Conservation (phyloP, 1,140 invertebrate species). For the Spodoptera litura region DNA sequence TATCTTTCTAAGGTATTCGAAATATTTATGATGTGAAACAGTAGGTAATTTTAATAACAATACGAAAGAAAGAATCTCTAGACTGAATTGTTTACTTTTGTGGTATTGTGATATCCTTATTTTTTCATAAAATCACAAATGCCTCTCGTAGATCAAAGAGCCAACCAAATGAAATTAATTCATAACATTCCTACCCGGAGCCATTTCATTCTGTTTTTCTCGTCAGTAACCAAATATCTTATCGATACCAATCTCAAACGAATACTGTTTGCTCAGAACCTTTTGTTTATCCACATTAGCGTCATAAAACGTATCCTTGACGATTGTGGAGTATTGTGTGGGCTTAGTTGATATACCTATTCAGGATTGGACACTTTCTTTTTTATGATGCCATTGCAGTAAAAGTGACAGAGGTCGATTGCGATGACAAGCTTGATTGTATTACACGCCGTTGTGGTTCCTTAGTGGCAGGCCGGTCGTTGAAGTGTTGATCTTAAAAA, state of each 20-base stretch:
- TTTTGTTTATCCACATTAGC: slow-evolving; percentile 21
- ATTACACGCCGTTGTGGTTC: neutral
- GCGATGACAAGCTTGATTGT: slow-evolving; percentile 16
- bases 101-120: too few species aligned
- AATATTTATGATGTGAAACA: too few species aligned
- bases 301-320: slow-evolving; percentile 42
- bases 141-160: too few species aligned
- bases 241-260: slow-evolving; percentile 6
- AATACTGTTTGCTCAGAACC: slow-evolving; percentile 12
- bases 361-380: slow-evolving; percentile 4
- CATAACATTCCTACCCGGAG: too few species aligned
- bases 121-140: too few species aligned
- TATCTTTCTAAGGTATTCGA: too few species aligned
- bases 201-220: neutral
- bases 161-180: too few species aligned
- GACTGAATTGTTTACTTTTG: too few species aligned
- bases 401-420: slow-evolving; percentile 14
- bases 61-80: too few species aligned
- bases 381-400: slow-evolving; percentile 15
- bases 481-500: neutral
- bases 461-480: neutral
- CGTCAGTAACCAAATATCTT: slow-evolving; percentile 20
- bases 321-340: slow-evolving; percentile 13
- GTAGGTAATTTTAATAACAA: too few species aligned
- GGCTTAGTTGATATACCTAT: slow-evolving; percentile 7